Percentiles rank a stretch among this genome's conserved stretches.
These are phyloP conservation scores for Apantesis nais DNA, from an alignment of 2,888 invertebrate genomes.

Conservation along the genomic window DNA sequence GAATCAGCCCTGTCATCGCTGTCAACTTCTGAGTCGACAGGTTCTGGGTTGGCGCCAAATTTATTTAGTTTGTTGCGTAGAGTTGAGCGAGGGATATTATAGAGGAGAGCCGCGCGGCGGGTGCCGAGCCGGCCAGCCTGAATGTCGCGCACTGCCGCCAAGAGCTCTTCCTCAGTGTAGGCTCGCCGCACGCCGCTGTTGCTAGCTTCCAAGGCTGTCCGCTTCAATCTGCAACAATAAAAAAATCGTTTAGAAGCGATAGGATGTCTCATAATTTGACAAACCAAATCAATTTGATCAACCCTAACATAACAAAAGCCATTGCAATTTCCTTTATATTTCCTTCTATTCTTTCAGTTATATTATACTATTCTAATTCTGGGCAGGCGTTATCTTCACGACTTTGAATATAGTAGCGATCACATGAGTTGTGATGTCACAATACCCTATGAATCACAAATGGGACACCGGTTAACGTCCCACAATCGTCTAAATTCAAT, in stretches of 20 bases:
- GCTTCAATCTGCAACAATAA: slow-evolving; percentile 78
- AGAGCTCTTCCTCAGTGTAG: slow-evolving; percentile 98
- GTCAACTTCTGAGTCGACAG: slow-evolving; percentile 87
- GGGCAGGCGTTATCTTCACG: neutral
- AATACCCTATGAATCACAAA: slow-evolving; percentile 39
- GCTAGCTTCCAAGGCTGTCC: slow-evolving; percentile 62
- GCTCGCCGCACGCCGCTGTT: slow-evolving; percentile 89
- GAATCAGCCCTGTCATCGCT: slow-evolving; percentile 82
- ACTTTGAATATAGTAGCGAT: slow-evolving; percentile 11
- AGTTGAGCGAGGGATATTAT: slow-evolving; percentile 98
- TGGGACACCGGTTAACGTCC: slow-evolving; percentile 52
- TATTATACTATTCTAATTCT: slow-evolving; percentile 13
- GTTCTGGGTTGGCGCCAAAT: slow-evolving; percentile 88
- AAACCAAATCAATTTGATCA: neutral
- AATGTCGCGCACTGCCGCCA: slow-evolving; percentile 97
- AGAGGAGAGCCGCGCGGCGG: slow-evolving; percentile 96
- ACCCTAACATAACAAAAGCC: neutral
- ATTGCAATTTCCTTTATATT: slow-evolving; percentile 5
- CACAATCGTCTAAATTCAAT: slow-evolving; percentile 73
- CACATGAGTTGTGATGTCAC: slow-evolving; percentile 15
- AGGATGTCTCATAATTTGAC: slow-evolving; percentile 12
- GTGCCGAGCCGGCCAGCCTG: slow-evolving; percentile 97
- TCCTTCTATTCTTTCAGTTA: slow-evolving; percentile 6
- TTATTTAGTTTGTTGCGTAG: slow-evolving; percentile 98
- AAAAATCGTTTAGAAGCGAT: slow-evolving; percentile 12